These are phyloP conservation scores for Taphrorychus bicolor DNA, from an alignment of 2,888 invertebrate genomes.

Conservation along the genomic window DNA sequence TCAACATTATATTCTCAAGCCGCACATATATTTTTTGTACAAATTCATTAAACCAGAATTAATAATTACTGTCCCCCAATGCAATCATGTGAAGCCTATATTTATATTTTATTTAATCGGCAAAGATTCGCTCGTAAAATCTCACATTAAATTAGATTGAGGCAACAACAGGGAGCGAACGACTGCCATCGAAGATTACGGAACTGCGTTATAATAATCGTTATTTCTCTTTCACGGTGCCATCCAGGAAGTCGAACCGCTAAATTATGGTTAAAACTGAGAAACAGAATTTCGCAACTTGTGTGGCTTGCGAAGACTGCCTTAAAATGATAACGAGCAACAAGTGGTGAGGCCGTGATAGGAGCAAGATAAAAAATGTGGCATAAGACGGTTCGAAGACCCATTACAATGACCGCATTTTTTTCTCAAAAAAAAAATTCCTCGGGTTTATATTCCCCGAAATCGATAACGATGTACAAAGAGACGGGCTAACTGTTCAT, in stretches of 20 bases:
- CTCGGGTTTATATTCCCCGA: constrained; percentile 14
- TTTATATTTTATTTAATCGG: constrained; percentile 1
- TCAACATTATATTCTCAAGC: too few relatives aligned
- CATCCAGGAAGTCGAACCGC: background rate
- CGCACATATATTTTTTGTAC: too few relatives aligned
- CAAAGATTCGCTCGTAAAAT: background rate
- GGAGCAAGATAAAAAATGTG: background rate
- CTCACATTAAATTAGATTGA: background rate
- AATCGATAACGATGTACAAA: constrained; percentile 23
- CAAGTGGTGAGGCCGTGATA: too few relatives aligned
- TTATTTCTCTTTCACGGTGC: background rate
- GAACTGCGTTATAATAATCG: background rate
- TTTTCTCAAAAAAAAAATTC: background rate
- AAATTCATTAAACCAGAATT: too few relatives aligned
- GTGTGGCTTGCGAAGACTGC: background rate
- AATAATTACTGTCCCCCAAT: background rate
- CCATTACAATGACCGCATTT: background rate
- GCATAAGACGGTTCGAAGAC: background rate
- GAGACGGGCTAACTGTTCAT: constrained; percentile 35
- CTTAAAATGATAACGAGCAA: too few relatives aligned
- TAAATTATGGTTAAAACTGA: background rate
- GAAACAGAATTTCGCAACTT: too few relatives aligned
- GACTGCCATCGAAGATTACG: background rate
- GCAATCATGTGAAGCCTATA: background rate
- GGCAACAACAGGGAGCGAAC: background rate